Base-by-base conservation (phyloP, 2,113 vertebrate genomes). In the Austrofundulus limnaeus region DNA sequence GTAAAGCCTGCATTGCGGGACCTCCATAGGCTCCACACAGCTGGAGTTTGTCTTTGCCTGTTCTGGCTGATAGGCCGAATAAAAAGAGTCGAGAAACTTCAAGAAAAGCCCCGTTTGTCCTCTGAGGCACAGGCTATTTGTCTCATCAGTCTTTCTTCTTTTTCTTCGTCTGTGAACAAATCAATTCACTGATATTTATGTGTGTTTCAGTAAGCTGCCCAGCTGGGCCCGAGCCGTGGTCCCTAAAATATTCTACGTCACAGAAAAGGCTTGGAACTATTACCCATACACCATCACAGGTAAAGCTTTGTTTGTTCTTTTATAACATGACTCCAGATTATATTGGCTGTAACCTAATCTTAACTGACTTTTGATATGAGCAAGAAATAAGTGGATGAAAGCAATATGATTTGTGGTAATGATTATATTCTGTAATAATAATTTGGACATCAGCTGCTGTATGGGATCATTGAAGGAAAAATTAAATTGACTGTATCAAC, bases 191-290 rank as follows among this genome's bases (percentile, higher is more conserved):
- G 3, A 0, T 61, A 6, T 71, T 21, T 81, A 38, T 88, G 70
- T 84, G 14, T 80, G 90, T 87, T 90, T 38, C 90, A 97, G 96
- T 90, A 98, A 97, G 76, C 89, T 98, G 59, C 95, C 96, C 25
- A 95, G 94, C 61, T 98, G 95, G 96, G 96, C 96, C 58, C 92
- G 94, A 88, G 96, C 95, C 39, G 95, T 97, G 57, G 95, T 97
- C 54, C 96, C 95, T 16, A 96, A 95, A 83, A 96, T 98, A 57
- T 98, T 98, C 90, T 98, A 98, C 1, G 92, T 98, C 55, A 98
- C 96, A 14, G 95, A 98, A 83, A 98, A 97, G 85, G 95, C 95
- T 23, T 97, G 95, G 95, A 98, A 98, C 92, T 98, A 97, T 63
- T 98, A 98, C 60, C 96, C 95, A 5, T 98, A 96, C 75, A 89